A percentile compares a stretch with the other conserved stretches of the same genome.
Evolutionary conservation across 2,113 vertebrate species (phyloP).

Genomic region (Zootoca vivipara): DNA sequence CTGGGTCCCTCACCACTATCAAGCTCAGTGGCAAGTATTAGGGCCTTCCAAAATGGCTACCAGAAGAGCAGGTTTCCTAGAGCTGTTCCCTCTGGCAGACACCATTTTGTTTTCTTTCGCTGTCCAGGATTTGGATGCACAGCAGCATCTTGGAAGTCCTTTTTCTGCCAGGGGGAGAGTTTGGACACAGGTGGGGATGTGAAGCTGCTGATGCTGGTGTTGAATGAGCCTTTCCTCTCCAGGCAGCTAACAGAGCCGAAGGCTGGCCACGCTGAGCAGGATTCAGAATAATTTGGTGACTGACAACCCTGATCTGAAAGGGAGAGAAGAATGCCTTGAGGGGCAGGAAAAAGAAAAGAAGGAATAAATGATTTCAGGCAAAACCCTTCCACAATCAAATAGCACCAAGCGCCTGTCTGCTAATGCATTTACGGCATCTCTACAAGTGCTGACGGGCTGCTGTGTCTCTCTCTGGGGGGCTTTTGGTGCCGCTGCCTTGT

Average conservation of each 20-base stretch:
- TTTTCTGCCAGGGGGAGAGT: neutral
- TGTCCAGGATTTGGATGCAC: too few species aligned
- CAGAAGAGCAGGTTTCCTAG: neutral
- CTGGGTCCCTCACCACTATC: too few species aligned
- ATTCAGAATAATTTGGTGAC: neutral
- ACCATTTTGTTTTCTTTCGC: neutral
- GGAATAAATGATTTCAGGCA: neutral
- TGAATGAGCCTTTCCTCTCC: neutral
- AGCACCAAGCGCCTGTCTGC: neutral
- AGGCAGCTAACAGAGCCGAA: neutral
- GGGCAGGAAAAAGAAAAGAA: neutral
- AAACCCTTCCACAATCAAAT: neutral
- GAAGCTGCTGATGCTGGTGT: neutral
- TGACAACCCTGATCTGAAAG: accelerated
- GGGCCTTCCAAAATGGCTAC: too few species aligned
- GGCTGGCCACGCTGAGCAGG: too few species aligned
- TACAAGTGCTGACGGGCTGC: neutral
- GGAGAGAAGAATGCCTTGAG: neutral
- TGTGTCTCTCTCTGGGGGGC: neutral
- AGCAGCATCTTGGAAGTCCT: neutral
- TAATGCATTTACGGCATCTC: neutral
- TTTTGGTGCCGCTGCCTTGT: neutral
- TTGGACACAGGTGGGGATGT: neutral
- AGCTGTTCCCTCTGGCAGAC: neutral
- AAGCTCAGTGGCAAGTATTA: neutral